A percentile compares a stretch with the other conserved stretches of the same genome.
Evolutionary conservation across 1,140 invertebrate genomes (phyloP).

Genomic region (Halictus rubicundus): DNA sequence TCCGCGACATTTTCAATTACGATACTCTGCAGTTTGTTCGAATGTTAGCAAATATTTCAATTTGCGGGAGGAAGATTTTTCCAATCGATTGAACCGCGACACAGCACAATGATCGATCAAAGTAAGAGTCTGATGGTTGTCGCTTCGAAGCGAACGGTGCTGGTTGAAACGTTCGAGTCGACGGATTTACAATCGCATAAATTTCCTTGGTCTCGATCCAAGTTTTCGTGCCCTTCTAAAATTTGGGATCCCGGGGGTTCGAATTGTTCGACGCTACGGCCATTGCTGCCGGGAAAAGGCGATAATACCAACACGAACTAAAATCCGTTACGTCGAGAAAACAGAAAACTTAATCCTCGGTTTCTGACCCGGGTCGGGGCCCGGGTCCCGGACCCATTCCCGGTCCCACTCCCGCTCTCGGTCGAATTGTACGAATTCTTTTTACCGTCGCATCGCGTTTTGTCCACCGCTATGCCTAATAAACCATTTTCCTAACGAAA

Average conservation of each 20-base stretch:
- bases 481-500: too few relatives aligned
- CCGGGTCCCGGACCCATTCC: too few relatives aligned
- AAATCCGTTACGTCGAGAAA: not conserved
- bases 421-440: too few relatives aligned
- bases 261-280: not conserved
- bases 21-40: too few relatives aligned
- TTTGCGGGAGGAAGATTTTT: not conserved
- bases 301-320: not conserved
- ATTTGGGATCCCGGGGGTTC: not conserved
- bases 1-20: too few relatives aligned
- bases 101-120: not conserved
- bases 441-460: too few relatives aligned
- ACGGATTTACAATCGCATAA: not conserved
- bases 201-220: not conserved
- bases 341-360: slow-evolving; percentile 22
- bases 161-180: not conserved
- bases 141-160: not conserved
- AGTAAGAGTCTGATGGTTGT: not conserved
- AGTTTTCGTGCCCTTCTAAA: not conserved
- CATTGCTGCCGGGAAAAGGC: not conserved
- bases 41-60: too few relatives aligned
- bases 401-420: too few relatives aligned
- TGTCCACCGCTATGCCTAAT: too few relatives aligned
- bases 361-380: not conserved
- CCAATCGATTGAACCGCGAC: not conserved